These are phyloP conservation scores for Akabosia matsudoensis DNA, from an alignment of 1,140 invertebrate genomes.

Conservation along the genomic window DNA sequence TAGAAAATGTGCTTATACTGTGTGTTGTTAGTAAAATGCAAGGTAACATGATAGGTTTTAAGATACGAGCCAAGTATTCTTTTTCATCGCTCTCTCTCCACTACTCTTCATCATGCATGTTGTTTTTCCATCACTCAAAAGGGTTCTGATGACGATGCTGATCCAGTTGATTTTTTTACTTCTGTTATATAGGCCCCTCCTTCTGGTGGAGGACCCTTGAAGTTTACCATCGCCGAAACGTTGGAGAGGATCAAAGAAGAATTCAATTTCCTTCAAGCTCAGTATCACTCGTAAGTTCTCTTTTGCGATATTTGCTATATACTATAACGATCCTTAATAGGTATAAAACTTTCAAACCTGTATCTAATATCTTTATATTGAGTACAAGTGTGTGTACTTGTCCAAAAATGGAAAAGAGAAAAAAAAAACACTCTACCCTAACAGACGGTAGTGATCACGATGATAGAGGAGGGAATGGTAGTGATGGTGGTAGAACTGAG, in stretches of 20 bases:
- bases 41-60: no score
- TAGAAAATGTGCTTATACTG: neutral
- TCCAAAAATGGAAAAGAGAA: no score
- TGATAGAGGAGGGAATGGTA: neutral
- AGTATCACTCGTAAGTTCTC: slow-evolving; percentile 92
- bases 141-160: slow-evolving; percentile 22
- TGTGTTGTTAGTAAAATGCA: no score
- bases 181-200: slow-evolving; percentile 73
- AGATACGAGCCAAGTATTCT: slow-evolving; percentile 5
- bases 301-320: no score
- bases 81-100: slow-evolving; percentile 17
- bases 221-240: slow-evolving; percentile 93
- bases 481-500: neutral
- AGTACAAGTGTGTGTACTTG: neutral
- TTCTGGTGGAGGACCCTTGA: slow-evolving; percentile 81
- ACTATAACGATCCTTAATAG: neutral
- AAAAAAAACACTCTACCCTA: no score
- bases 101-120: slow-evolving; percentile 37
- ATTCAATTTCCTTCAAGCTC: slow-evolving; percentile 96
- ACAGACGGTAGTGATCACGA: neutral
- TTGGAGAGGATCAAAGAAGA: slow-evolving; percentile 98
- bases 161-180: slow-evolving; percentile 44
- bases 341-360: neutral
- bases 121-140: slow-evolving; percentile 7
- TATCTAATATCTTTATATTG: neutral